Evolutionary conservation across 2,797 vertebrate species (phyloP).

Genomic region (Mallotus villosus): DNA sequence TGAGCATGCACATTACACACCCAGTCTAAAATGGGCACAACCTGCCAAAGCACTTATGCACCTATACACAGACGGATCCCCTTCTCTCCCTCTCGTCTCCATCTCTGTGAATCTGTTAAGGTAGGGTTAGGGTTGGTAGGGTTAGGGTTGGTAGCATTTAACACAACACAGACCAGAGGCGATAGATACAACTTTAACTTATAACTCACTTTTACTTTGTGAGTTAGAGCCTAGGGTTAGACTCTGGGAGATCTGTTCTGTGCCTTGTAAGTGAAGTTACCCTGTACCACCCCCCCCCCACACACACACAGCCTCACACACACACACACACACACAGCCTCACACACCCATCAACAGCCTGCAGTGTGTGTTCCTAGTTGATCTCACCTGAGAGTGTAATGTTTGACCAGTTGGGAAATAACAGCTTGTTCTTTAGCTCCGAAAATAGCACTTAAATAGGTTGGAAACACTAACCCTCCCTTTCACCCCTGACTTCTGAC

Average conservation of each 20-base stretch:
- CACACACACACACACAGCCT: no score
- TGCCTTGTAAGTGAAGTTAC: neutral
- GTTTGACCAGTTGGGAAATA: neutral
- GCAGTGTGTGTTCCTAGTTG: neutral
- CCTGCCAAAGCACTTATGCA: neutral
- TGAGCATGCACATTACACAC: neutral
- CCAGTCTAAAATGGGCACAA: constrained; percentile 28
- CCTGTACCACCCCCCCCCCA: no score
- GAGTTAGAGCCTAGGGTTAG: no score
- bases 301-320: no score
- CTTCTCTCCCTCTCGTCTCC: no score
- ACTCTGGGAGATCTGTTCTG: neutral
- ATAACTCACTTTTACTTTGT: neutral
- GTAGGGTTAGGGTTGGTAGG: no score
- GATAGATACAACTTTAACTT: neutral
- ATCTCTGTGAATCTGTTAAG: no score
- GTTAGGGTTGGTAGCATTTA: neutral
- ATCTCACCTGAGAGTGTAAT: no score
- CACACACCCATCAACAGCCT: neutral
- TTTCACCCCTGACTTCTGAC: neutral
- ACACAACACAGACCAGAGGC: neutral
- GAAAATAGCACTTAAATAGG: neutral
- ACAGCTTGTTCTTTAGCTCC: neutral
- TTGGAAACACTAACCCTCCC: neutral
- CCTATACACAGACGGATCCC: constrained; percentile 45